Conservation (phyloP, 2,888 invertebrate genomes). For the Calliphora vomitoria region DNA sequence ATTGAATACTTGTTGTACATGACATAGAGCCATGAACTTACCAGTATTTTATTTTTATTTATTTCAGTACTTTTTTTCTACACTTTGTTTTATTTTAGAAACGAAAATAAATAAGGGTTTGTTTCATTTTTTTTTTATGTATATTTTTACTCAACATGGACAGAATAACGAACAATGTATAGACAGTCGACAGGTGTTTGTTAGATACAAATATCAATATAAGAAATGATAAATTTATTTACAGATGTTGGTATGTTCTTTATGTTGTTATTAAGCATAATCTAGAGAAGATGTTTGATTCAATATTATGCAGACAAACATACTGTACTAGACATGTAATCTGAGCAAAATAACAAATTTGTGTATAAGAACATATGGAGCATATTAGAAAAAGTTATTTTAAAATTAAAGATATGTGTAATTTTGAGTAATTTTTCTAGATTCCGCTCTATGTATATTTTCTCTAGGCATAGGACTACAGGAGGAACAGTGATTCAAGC, state of each 20-base stretch:
- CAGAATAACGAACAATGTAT: neutral
- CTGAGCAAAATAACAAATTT: no score
- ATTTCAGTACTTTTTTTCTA: neutral
- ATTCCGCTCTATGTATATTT: no score
- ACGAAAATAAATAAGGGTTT: no score
- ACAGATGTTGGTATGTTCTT: conserved; percentile 1
- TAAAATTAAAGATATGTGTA: no score
- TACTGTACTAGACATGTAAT: neutral
- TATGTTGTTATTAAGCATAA: neutral
- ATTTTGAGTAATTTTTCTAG: no score
- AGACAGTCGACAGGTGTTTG: conserved; percentile 16
- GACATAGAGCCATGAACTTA: conserved; percentile 5
- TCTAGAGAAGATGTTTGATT: neutral
- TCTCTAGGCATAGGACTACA: no score
- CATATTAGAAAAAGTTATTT: no score
- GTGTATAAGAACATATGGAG: no score
- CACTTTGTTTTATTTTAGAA: neutral
- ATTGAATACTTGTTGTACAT: conserved; percentile 12
- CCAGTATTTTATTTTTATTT: neutral
- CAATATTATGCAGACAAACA: neutral
- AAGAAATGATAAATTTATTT: neutral
- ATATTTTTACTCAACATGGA: neutral
- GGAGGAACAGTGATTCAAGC: no score
- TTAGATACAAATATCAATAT: conserved; percentile 22
- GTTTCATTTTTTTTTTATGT: neutral